Evolutionary conservation across 1,140 invertebrate species (phyloP).

Genomic region (Drosophila athabasca): DNA sequence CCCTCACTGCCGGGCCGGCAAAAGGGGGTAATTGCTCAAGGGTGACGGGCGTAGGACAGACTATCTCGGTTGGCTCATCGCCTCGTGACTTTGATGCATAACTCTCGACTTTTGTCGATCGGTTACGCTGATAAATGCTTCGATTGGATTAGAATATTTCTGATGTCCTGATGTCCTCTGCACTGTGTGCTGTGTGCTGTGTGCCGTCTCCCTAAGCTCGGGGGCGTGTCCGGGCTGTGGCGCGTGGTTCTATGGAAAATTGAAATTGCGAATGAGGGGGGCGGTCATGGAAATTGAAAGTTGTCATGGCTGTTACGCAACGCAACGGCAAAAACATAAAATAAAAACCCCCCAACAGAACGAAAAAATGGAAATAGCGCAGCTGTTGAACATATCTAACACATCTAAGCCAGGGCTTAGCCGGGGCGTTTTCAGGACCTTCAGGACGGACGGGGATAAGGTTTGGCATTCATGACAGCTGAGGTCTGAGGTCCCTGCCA

Average conservation of each 20-base stretch:
- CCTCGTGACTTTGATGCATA: constrained; percentile 78
- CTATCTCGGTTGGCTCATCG: constrained; percentile 58
- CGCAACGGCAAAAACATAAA: constrained; percentile 16
- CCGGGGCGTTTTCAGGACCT: constrained; percentile 33
- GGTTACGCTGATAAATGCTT: constrained; percentile 74
- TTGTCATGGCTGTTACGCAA: constrained; percentile 60
- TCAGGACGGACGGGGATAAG: constrained; percentile 7
- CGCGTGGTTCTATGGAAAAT: constrained; percentile 56
- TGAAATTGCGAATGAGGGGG: constrained; percentile 59
- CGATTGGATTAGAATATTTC: constrained; percentile 77
- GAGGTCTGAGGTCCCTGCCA: constrained; percentile 60
- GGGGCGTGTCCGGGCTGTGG: constrained; percentile 61
- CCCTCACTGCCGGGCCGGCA: constrained; percentile 13
- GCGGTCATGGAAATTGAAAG: constrained; percentile 68
- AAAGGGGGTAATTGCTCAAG: constrained; percentile 53
- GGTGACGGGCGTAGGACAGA: constrained; percentile 15
- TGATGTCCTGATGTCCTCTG: constrained; percentile 7
- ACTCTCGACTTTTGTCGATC: constrained; percentile 76
- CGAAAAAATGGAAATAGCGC: constrained; percentile 65
- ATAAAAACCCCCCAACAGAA: constrained; percentile 4
- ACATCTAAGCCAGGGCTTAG: constrained; percentile 76
- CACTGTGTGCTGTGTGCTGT: neutral
- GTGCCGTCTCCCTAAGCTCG: constrained; percentile 48
- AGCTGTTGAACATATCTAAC: constrained; percentile 80
- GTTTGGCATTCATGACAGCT: constrained; percentile 49